A percentile compares a stretch with the other conserved stretches of the same genome.
Conservation (phyloP, 2,888 invertebrate genomes). For the Cheilosia scutellata region DNA sequence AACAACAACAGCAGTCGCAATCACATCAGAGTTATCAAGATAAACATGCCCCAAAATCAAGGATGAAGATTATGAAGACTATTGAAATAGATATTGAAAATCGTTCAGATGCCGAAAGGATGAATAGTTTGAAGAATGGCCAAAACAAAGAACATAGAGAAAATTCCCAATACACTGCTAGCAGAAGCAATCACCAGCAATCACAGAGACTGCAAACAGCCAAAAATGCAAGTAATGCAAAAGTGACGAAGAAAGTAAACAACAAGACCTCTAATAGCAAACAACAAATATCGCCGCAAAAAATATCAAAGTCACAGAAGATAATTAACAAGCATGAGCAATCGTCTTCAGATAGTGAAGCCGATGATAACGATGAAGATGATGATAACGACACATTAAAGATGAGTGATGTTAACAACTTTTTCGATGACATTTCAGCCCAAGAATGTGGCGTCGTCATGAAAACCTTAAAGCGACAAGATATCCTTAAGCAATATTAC, state of each 20-base stretch:
- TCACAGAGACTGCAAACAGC: conserved; percentile 43
- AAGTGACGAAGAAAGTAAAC: conserved; percentile 83
- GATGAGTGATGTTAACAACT: conserved; percentile 86
- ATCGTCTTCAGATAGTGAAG: conserved; percentile 67
- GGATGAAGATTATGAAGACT: conserved; percentile 83
- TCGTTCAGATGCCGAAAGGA: conserved; percentile 80
- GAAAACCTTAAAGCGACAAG: conserved; percentile 90
- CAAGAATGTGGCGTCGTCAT: conserved; percentile 86
- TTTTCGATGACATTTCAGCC: conserved; percentile 80
- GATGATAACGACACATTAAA: conserved; percentile 82
- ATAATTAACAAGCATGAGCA: conserved; percentile 41
- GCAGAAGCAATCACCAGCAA: conserved; percentile 47
- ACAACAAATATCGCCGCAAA: conserved; percentile 36
- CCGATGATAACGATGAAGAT: conserved; percentile 80
- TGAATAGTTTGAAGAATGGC: conserved; percentile 80
- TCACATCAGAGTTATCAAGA: conserved; percentile 51
- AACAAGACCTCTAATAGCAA: conserved; percentile 77
- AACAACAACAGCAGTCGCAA: conserved; percentile 33
- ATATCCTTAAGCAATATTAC: conserved; percentile 89
- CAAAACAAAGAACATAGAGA: conserved; percentile 77
- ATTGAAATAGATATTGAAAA: conserved; percentile 83
- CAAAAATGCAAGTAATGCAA: conserved; percentile 77
- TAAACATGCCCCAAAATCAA: conserved; percentile 82
- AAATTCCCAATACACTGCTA: conserved; percentile 9
- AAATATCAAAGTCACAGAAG: conserved; percentile 30